phyloP scores from a whole-genome alignment of 2,113 vertebrate genomes.

The Mirza zaza region DNA sequence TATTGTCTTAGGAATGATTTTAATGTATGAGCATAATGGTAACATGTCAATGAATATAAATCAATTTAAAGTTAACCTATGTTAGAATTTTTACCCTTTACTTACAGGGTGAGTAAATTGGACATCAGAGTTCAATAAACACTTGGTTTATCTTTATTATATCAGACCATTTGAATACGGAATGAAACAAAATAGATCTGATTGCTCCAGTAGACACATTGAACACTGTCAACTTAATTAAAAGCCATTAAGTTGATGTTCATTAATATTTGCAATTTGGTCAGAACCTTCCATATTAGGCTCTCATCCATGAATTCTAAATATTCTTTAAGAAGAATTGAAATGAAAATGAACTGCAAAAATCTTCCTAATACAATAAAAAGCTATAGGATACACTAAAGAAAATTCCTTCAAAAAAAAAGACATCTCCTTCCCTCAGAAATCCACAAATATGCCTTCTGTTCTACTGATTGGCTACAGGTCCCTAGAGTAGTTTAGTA shows the following conservation, averaged over 20 bases:
- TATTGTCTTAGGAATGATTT: neutral
- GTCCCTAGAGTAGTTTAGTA: neutral
- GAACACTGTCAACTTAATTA: neutral
- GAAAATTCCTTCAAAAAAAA: neutral
- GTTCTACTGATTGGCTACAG: neutral
- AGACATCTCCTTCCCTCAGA: neutral
- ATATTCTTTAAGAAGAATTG: neutral
- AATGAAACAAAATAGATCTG: slow-evolving; percentile 12
- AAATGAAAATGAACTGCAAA: slow-evolving; percentile 10
- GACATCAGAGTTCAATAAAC: neutral
- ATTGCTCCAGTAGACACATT: neutral
- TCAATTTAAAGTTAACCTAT: neutral
- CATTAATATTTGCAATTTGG: neutral
- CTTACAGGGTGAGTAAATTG: neutral
- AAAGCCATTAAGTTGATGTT: neutral
- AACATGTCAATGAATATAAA: neutral
- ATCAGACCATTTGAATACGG: neutral
- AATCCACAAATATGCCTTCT: neutral
- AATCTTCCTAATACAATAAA: neutral
- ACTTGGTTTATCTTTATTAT: neutral
- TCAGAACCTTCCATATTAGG: neutral
- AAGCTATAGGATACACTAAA: neutral
- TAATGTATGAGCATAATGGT: neutral
- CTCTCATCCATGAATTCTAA: neutral
- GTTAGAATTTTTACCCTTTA: neutral